Conservation (phyloP, 1,140 invertebrate species). For the Amphibalanus amphitrite region DNA sequence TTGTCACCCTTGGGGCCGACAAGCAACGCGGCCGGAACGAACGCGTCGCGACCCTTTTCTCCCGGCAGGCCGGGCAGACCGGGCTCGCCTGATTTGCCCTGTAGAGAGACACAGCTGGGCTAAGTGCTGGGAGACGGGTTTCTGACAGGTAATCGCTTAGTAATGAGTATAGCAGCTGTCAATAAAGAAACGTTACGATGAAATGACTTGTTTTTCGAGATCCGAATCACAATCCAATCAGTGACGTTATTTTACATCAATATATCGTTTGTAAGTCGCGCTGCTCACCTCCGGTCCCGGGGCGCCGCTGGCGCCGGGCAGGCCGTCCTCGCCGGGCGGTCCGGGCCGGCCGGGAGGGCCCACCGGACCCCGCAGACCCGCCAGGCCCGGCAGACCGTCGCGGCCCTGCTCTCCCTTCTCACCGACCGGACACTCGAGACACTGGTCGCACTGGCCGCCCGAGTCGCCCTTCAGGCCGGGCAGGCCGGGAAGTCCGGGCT, state of each 20-base stretch:
- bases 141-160: too few species aligned
- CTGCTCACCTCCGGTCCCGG: conserved; percentile 20
- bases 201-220: too few species aligned
- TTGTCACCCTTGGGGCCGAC: conserved; percentile 17
- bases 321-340: conserved; percentile 18
- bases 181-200: too few species aligned
- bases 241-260: too few species aligned
- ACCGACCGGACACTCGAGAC: conserved; percentile 33
- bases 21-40: conserved; percentile 19
- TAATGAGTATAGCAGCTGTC: too few species aligned
- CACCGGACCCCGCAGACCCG: conserved; percentile 16
- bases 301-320: conserved; percentile 17
- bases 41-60: conserved; percentile 20
- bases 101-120: too few species aligned
- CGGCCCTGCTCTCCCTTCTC: conserved; percentile 36
- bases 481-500: conserved; percentile 12
- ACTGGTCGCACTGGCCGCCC: conserved; percentile 15
- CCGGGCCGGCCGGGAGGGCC: conserved; percentile 20
- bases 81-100: conserved; percentile 4
- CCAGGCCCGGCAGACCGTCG: conserved; percentile 40
- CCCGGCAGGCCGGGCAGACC: conserved; percentile 9
- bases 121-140: background rate
- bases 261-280: too few species aligned
- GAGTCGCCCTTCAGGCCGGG: conserved; percentile 20
- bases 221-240: too few species aligned